These are phyloP conservation scores for Chrysomallon squamiferum DNA, from an alignment of 1,140 invertebrate species.

Conservation along the genomic window DNA sequence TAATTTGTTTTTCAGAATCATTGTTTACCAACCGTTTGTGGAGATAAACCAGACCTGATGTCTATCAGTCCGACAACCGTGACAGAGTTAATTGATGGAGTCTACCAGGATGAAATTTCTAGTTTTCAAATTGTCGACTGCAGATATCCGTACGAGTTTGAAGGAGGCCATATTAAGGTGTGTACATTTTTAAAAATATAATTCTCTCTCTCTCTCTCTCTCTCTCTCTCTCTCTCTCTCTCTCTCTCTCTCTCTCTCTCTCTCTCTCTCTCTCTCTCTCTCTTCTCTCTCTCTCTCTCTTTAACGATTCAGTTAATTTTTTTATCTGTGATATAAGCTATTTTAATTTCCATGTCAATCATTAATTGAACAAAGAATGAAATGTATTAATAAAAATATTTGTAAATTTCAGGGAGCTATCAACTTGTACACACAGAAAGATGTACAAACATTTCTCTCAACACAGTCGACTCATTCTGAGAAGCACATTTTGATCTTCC, in stretches of 20 bases:
- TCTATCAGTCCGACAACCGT: conserved; percentile 5
- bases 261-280: too few species aligned
- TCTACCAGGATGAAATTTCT: conserved; percentile 33
- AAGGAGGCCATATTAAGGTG: conserved; percentile 87
- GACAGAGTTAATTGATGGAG: conserved; percentile 30
- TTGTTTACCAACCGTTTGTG: conserved; percentile 9
- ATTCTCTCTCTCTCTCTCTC: too few species aligned
- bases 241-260: too few species aligned
- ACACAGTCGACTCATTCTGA: conserved; percentile 69
- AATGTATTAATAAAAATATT: too few species aligned
- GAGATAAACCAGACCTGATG: conserved; percentile 17
- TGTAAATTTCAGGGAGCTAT: conserved; percentile 70
- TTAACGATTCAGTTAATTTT: too few species aligned
- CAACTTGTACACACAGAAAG: conserved; percentile 83
- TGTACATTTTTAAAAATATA: too few species aligned
- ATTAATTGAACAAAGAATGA: too few species aligned
- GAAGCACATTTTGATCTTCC: conserved; percentile 87
- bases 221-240: too few species aligned
- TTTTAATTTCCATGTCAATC: too few species aligned
- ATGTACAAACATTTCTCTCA: conserved; percentile 71
- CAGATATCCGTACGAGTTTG: conserved; percentile 94
- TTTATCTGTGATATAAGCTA: too few species aligned
- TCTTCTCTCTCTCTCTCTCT: too few species aligned
- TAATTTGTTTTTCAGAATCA: too few species aligned
- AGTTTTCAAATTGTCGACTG: conserved; percentile 60